Base-by-base conservation (phyloP, 2,797 vertebrate species). In the Perodicticus potto region DNA sequence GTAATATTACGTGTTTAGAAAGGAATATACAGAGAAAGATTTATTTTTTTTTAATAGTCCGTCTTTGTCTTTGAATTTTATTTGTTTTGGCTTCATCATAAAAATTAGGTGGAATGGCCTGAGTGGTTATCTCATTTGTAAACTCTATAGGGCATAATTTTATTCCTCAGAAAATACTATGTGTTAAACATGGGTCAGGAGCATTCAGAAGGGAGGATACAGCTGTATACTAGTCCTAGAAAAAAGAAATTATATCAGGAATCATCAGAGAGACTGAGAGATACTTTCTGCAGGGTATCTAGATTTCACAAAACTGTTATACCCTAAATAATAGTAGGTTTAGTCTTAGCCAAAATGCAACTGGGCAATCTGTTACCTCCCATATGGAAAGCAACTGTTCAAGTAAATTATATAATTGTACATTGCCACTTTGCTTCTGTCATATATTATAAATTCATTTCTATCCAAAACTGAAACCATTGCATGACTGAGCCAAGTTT, bases 381-480 rank as follows among this genome's bases (percentile, higher is more conserved):
- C 98, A 98, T 98, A 98, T 97, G 98, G 98, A 99, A 99, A 99
- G 98, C 98, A 98, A 99, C 88, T 97, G 96, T 97, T 98, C 29
- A 96, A 82, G 94, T 96, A 97, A 97, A 96, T 97, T 97, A 98
- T 95, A 97, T 97, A 98, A 98, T 98, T 98, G 92, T 96, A 88
- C 32, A 86, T 94, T 97, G 92, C 92, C 97, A 74, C 93, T 91
- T 96, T 92, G 96, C 94, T 98, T 98, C 97, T 98, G 93, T 98
- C 94, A 23, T 89, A 57, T 43, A 17, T 95, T 91, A 76, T 90
- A 95, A 83, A 80, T 91, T 94, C 80, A 80, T 0, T 82, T 92
- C 73, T 88, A 23, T 69, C 57, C 69, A 43, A 80, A 91, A 76
- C 14, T 67, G 91, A 89, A 86, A 78, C 59, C n/a, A 4, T 11